Conservation (phyloP, 1,140 invertebrate species). For the Drosophila littoralis region DNA sequence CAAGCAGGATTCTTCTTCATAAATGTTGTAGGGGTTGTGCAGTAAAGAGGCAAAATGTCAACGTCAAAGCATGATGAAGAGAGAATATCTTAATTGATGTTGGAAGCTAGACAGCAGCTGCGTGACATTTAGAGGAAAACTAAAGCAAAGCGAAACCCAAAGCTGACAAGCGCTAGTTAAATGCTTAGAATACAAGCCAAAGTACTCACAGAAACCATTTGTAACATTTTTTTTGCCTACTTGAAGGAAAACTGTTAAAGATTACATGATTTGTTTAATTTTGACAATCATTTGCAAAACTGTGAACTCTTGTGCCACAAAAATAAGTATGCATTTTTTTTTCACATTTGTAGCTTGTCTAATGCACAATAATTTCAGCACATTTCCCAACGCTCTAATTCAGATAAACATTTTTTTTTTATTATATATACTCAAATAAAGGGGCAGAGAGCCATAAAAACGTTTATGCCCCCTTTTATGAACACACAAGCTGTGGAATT, state of each 20-base stretch:
- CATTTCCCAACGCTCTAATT: slow-evolving; percentile 37
- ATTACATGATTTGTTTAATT: too few species aligned
- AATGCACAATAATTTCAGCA: slow-evolving; percentile 33
- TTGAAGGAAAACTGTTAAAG: too few species aligned
- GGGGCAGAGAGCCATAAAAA: slow-evolving; percentile 20
- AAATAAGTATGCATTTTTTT: slow-evolving; percentile 8
- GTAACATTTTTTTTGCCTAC: too few species aligned
- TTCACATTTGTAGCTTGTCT: slow-evolving; percentile 17
- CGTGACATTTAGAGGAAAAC: too few species aligned
- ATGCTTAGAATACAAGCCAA: background rate
- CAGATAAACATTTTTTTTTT: slow-evolving; percentile 32
- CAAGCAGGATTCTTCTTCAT: background rate
- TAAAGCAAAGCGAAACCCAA: background rate
- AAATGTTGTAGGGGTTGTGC: background rate
- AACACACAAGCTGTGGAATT: slow-evolving; percentile 43
- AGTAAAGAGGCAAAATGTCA: slow-evolving; percentile 4
- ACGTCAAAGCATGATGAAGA: slow-evolving; percentile 1
- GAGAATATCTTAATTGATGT: slow-evolving; percentile 9
- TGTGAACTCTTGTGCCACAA: too few species aligned
- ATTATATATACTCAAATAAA: slow-evolving; percentile 20
- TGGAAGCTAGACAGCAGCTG: background rate
- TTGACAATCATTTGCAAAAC: too few species aligned
- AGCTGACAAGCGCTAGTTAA: background rate
- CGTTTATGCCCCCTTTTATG: slow-evolving; percentile 37
- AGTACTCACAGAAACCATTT: background rate